phyloP scores from a whole-genome alignment of 2,888 invertebrate genomes.

The Ectemnius cavifrons region DNA sequence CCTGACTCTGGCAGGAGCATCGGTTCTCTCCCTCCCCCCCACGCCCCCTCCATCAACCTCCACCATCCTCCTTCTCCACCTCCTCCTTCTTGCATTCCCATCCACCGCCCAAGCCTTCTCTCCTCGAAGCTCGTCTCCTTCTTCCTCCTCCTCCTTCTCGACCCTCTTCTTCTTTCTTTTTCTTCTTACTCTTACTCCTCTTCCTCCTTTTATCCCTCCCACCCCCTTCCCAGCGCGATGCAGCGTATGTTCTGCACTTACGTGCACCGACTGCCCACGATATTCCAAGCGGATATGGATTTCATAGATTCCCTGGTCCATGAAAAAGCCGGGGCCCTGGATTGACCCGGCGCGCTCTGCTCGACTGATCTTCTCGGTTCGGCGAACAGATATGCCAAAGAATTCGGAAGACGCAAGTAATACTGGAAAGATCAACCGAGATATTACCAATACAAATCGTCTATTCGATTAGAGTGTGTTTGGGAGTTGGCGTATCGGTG shows the following conservation, averaged over 20 bases:
- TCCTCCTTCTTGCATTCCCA: slow-evolving; percentile 34
- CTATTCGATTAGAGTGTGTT: too few species aligned
- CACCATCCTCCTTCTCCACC: slow-evolving; percentile 33
- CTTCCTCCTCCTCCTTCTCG: slow-evolving; percentile 12
- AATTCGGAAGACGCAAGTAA: neutral
- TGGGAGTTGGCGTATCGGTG: too few species aligned
- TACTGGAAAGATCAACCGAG: neutral
- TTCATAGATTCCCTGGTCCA: slow-evolving; percentile 3
- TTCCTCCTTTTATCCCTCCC: slow-evolving; percentile 23
- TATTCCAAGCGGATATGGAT: slow-evolving; percentile 48
- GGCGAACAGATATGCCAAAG: neutral
- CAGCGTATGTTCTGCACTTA: slow-evolving; percentile 43
- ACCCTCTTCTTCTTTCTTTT: slow-evolving; percentile 15
- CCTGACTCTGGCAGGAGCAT: slow-evolving; percentile 62
- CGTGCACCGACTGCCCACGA: slow-evolving; percentile 34
- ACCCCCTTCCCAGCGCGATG: slow-evolving; percentile 23
- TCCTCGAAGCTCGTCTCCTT: slow-evolving; percentile 32
- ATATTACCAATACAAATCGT: too few species aligned
- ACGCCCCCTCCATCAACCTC: neutral
- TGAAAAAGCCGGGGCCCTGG: neutral
- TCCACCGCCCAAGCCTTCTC: slow-evolving; percentile 28
- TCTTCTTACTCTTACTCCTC: slow-evolving; percentile 43
- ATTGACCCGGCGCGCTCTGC: neutral
- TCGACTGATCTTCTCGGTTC: neutral
- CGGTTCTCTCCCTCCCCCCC: slow-evolving; percentile 36